Conservation (phyloP, 1,140 invertebrate species). For the Reticulitermes speratus region DNA sequence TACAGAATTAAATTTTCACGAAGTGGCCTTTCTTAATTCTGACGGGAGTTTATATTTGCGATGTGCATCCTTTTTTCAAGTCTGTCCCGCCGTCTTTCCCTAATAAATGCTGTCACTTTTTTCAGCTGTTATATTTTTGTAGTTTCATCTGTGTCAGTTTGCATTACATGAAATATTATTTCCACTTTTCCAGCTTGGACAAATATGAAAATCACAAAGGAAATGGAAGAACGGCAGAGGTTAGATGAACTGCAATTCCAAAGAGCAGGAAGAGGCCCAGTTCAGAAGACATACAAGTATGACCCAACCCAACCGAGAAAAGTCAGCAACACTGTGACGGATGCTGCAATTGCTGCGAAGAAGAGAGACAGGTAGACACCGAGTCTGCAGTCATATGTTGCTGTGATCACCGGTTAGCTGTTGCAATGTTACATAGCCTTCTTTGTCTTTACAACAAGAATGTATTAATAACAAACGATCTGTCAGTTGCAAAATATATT, state of each 20-base stretch:
- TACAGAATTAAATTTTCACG: no score
- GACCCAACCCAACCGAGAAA: constrained; percentile 66
- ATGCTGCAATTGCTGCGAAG: constrained; percentile 28
- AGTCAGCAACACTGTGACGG: neutral
- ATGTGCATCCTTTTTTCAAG: no score
- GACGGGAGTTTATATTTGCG: no score
- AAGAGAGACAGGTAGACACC: constrained; percentile 26
- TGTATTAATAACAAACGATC: neutral
- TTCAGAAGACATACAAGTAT: constrained; percentile 83
- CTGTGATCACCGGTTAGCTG: neutral
- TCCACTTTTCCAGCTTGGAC: constrained; percentile 62
- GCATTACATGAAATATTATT: neutral
- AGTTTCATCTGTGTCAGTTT: no score
- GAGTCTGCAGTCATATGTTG: neutral
- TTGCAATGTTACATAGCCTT: neutral
- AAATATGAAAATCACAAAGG: constrained; percentile 77
- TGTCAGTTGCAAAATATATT: neutral
- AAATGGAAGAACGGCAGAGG: constrained; percentile 72
- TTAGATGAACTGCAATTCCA: constrained; percentile 78
- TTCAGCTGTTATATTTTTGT: no score
- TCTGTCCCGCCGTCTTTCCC: no score
- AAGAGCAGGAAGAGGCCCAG: constrained; percentile 77
- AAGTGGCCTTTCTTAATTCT: no score
- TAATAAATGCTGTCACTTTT: no score
- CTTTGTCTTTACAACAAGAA: neutral